These are phyloP conservation scores for Apogon talboti DNA, from an alignment of 2,797 vertebrate genomes.

Conservation along the genomic window DNA sequence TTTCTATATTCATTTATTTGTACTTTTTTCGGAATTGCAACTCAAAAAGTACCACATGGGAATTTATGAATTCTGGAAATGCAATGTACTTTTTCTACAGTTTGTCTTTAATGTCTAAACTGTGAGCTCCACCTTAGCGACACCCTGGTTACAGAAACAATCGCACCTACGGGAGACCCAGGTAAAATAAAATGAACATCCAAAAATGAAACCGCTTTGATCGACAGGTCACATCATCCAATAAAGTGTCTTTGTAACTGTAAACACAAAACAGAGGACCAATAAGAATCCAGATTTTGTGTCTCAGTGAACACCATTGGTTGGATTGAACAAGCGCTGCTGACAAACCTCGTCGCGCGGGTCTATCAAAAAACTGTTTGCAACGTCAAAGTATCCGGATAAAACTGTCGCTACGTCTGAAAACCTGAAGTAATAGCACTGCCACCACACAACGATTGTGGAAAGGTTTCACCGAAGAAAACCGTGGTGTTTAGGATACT, in stretches of 20 bases:
- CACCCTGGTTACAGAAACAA: not conserved
- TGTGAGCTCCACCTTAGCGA: not conserved
- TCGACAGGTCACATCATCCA: slow-evolving; percentile 41
- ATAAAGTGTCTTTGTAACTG: slow-evolving; percentile 19
- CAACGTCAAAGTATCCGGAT: not conserved
- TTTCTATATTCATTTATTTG: too few relatives aligned
- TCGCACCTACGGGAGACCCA: not conserved
- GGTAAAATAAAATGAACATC: not conserved
- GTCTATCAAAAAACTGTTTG: slow-evolving; percentile 68
- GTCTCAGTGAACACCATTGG: slow-evolving; percentile 52
- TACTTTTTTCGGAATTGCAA: too few relatives aligned
- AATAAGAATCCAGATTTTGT: not conserved
- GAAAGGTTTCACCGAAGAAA: not conserved
- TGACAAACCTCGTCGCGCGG: slow-evolving; percentile 62
- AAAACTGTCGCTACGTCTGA: not conserved
- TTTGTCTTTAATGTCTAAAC: not conserved
- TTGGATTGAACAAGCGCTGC: slow-evolving; percentile 52
- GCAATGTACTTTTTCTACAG: not conserved
- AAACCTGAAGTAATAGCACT: too few relatives aligned
- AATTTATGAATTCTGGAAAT: not conserved
- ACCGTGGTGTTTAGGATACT: not conserved
- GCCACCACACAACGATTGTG: accelerated
- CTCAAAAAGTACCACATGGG: too few relatives aligned
- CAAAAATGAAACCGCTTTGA: not conserved
- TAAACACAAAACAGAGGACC: slow-evolving; percentile 24